Evolutionary conservation across 2,888 invertebrate species (phyloP).

Genomic region (Latrodectus elegans): DNA sequence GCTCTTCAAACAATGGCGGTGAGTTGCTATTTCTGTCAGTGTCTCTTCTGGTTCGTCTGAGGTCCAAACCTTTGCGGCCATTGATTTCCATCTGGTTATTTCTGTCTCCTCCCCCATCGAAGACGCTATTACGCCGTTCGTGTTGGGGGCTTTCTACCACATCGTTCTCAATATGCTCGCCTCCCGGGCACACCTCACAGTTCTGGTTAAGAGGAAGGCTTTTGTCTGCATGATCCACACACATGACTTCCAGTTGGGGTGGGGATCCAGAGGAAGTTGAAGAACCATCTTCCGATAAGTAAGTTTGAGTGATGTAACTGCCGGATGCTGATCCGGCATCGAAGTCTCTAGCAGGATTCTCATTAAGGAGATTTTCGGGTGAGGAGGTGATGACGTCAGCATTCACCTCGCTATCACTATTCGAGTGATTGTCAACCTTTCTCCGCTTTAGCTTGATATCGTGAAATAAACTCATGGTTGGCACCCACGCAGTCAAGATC

Average conservation of each 20-base stretch:
- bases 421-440: constrained; percentile 63
- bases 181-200: constrained; percentile 22
- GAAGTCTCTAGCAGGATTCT: constrained; percentile 28
- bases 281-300: constrained; percentile 50
- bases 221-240: constrained; percentile 35
- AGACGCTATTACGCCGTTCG: constrained; percentile 61
- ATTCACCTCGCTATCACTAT: constrained; percentile 64
- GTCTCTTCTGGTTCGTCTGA: constrained; percentile 29
- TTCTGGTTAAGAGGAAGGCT: constrained; percentile 17
- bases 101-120: constrained; percentile 66
- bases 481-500: constrained; percentile 64
- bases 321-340: constrained; percentile 51
- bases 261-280: constrained; percentile 44
- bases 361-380: constrained; percentile 52
- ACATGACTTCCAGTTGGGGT: constrained; percentile 45
- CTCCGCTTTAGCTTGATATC: constrained; percentile 67
- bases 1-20: constrained; percentile 47
- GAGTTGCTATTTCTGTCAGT: constrained; percentile 35
- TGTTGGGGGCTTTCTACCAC: constrained; percentile 59
- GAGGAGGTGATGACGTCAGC: constrained; percentile 64
- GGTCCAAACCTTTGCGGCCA: constrained; percentile 47
- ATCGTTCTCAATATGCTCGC: constrained; percentile 35
- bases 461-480: constrained; percentile 69
- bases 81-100: constrained; percentile 4
- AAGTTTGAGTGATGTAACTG: constrained; percentile 34